A percentile compares a stretch with the other conserved stretches of the same genome.
phyloP scores from a whole-genome alignment of 2,888 invertebrate genomes.

The Leucania comma region DNA sequence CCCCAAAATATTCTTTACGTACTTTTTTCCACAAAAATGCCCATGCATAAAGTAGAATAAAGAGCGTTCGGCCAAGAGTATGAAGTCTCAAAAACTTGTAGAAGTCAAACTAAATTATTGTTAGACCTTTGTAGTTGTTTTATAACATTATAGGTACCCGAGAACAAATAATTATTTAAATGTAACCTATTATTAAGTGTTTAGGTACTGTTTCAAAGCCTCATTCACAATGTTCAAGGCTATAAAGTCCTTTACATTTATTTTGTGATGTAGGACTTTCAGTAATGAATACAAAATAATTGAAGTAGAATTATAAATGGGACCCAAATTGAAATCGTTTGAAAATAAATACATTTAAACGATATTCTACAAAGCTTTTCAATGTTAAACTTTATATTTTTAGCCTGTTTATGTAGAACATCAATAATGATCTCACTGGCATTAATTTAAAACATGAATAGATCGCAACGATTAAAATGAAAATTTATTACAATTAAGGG shows the following conservation, averaged over 20 bases:
- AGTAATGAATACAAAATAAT: conserved; percentile 16
- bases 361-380: conserved; percentile 2
- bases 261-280: background rate
- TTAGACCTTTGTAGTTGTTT: background rate
- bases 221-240: background rate
- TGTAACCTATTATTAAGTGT: conserved; percentile 8
- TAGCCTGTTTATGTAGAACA: too few species aligned
- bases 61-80: too few species aligned
- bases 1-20: too few species aligned
- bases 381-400: background rate
- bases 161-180: conserved; percentile 7
- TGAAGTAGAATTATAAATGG: background rate
- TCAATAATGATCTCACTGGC: background rate
- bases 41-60: too few species aligned
- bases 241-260: conserved; percentile 9
- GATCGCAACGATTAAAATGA: background rate
- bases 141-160: background rate
- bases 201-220: conserved; percentile 8
- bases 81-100: too few species aligned
- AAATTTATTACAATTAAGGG: background rate
- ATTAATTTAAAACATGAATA: background rate
- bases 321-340: background rate
- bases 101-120: background rate
- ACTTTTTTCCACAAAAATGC: too few species aligned
- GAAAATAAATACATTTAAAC: background rate